Evolutionary conservation across 2,888 invertebrate species (phyloP).

Genomic region (Agrochola macilenta): DNA sequence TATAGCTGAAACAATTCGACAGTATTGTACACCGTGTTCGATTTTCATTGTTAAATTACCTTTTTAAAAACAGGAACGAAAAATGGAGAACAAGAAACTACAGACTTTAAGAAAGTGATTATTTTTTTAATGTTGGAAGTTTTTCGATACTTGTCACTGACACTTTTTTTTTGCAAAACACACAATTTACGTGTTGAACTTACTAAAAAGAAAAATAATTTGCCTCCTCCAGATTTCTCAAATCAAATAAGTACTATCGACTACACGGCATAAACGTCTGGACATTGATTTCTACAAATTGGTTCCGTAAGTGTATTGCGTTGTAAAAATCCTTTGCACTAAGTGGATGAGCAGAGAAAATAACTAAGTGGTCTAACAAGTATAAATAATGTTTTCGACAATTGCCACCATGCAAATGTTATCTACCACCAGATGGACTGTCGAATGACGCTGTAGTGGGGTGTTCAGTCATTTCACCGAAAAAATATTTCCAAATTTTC

Average conservation of each 20-base stretch:
- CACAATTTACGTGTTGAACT: neutral
- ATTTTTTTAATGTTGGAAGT: neutral
- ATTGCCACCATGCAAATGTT: no score
- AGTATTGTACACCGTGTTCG: no score
- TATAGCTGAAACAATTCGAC: no score
- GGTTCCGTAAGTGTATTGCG: slow-evolving; percentile 79
- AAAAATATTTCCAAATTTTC: no score
- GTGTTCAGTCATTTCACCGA: no score
- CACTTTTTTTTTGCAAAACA: neutral
- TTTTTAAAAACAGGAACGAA: no score
- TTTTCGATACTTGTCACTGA: neutral
- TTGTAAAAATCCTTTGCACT: slow-evolving; percentile 74
- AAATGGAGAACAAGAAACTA: no score
- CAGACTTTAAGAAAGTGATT: neutral
- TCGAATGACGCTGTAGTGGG: no score
- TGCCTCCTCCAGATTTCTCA: slow-evolving; percentile 45
- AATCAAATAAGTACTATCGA: slow-evolving; percentile 26
- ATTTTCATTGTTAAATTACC: no score
- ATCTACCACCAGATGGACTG: no score
- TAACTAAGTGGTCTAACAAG: neutral
- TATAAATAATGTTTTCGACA: no score
- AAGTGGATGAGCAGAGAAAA: slow-evolving; percentile 68
- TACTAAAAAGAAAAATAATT: neutral
- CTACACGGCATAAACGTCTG: slow-evolving; percentile 72
- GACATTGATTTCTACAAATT: slow-evolving; percentile 83